phyloP scores from a whole-genome alignment of 1,140 invertebrate genomes.

The Saccostrea echinata region DNA sequence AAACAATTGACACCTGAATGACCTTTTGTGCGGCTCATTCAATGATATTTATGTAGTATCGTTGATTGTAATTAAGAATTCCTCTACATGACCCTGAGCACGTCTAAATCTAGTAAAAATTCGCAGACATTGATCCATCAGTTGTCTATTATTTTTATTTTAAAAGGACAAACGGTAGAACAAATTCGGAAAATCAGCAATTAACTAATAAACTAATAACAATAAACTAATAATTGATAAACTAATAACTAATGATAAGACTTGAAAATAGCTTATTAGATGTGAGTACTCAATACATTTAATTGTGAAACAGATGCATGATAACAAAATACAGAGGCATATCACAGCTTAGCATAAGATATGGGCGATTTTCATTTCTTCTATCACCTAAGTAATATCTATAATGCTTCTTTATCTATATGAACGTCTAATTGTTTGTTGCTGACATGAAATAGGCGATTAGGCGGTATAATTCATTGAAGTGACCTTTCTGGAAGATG shows the following conservation, averaged over 20 bases:
- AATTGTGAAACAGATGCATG: neutral
- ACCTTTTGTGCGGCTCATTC: neutral
- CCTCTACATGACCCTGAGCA: neutral
- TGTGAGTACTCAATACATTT: neutral
- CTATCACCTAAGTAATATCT: neutral
- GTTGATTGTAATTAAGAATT: neutral
- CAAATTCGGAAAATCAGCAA: too few species aligned
- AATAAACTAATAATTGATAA: too few species aligned
- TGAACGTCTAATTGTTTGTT: neutral
- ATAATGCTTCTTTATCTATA: neutral
- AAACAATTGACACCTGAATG: neutral
- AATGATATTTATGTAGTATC: neutral
- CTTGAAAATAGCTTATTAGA: neutral
- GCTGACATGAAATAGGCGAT: slow-evolving; percentile 1
- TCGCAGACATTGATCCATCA: too few species aligned
- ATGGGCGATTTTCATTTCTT: neutral
- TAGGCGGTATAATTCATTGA: slow-evolving; percentile 10
- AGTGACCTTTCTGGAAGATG: slow-evolving; percentile 26
- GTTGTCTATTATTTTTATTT: too few species aligned
- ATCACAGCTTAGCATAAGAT: neutral
- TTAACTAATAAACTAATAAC: too few species aligned
- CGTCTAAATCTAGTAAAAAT: too few species aligned
- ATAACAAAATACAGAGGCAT: neutral
- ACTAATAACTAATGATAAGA: too few species aligned
- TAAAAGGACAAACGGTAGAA: too few species aligned